phyloP scores from a whole-genome alignment of 2,888 invertebrate genomes.

The Luperina nickerlii region DNA sequence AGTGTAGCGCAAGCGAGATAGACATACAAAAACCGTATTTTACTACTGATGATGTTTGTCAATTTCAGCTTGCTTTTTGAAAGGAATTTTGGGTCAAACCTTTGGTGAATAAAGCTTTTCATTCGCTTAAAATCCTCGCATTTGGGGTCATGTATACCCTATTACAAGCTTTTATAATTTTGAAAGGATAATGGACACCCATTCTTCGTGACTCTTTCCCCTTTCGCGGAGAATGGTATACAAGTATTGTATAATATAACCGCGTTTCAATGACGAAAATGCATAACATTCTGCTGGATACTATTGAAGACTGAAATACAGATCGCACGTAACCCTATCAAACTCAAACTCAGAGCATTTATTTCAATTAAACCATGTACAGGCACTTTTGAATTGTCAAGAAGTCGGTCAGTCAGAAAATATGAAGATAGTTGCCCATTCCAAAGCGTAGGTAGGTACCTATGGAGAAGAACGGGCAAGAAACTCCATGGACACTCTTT shows the following conservation, averaged over 20 bases:
- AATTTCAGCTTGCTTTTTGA: conserved; percentile 12
- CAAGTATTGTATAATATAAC: not conserved
- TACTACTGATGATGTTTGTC: not conserved
- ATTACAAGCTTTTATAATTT: conserved; percentile 35
- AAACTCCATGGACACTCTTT: too few species aligned
- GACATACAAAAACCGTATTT: conserved; percentile 4
- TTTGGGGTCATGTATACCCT: conserved; percentile 31
- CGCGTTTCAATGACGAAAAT: too few species aligned
- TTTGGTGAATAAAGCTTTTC: conserved; percentile 16
- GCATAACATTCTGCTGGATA: too few species aligned
- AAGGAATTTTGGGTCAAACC: conserved; percentile 36
- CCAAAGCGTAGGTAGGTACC: too few species aligned
- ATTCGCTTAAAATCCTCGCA: conserved; percentile 25
- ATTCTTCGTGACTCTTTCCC: conserved; percentile 12
- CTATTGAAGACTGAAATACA: too few species aligned
- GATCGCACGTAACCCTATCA: too few species aligned
- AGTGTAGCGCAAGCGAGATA: conserved; percentile 7
- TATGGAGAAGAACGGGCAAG: too few species aligned
- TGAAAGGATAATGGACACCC: conserved; percentile 21
- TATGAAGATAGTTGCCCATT: too few species aligned
- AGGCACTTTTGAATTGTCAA: too few species aligned
- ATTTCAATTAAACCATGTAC: too few species aligned
- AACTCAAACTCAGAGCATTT: too few species aligned
- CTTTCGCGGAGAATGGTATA: not conserved
- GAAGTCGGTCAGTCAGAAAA: too few species aligned